phyloP scores from a whole-genome alignment of 2,113 vertebrate genomes.

The Labrus mixtus region DNA sequence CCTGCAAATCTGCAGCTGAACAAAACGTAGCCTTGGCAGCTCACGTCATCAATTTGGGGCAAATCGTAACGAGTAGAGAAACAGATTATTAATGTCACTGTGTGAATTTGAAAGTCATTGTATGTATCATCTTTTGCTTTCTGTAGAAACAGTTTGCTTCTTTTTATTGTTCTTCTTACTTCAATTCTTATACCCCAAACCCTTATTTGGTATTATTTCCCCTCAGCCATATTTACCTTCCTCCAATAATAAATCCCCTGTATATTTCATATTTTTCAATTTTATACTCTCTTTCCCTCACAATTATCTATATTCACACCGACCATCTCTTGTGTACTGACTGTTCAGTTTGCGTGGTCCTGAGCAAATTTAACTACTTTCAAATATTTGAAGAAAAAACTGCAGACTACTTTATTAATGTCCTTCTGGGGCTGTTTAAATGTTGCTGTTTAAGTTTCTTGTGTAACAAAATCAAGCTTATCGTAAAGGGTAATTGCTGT shows the following conservation, averaged over 20 bases:
- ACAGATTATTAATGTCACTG: slow-evolving; percentile 1
- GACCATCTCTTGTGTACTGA: neutral
- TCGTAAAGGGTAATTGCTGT: slow-evolving; percentile 27
- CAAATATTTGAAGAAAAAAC: slow-evolving; percentile 27
- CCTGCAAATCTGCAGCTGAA: slow-evolving; percentile 11
- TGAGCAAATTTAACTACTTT: slow-evolving; percentile 13
- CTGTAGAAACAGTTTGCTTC: neutral
- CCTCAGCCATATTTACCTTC: neutral
- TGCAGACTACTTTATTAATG: neutral
- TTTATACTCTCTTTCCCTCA: neutral
- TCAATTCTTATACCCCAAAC: neutral
- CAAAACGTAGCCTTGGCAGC: neutral
- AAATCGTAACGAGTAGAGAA: neutral
- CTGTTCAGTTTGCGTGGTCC: neutral
- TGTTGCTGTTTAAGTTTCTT: slow-evolving; percentile 10
- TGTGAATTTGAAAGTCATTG: neutral
- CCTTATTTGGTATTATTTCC: slow-evolving; percentile 1
- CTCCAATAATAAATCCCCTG: neutral
- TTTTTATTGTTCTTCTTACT: neutral
- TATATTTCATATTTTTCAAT: neutral
- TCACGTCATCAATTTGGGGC: slow-evolving; percentile 4
- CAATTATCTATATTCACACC: neutral
- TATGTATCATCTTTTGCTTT: neutral
- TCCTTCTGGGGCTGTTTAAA: slow-evolving; percentile 10
- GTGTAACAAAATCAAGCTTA: slow-evolving; percentile 31